These are phyloP conservation scores for Ciconia nigra DNA, from an alignment of 2,797 vertebrate species.

Conservation along the genomic window DNA sequence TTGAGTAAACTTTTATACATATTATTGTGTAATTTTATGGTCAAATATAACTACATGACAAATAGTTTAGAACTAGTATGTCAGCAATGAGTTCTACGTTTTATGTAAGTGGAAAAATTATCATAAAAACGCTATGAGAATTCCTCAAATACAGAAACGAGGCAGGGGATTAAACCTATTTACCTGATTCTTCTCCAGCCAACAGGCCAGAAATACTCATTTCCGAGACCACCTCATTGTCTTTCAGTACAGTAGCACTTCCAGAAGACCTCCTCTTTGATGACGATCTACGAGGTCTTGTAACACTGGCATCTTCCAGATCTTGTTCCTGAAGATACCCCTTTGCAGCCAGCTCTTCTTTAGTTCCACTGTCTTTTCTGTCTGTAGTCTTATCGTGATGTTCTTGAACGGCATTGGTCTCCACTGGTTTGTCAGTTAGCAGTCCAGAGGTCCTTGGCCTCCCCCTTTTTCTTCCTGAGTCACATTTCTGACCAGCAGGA, in stretches of 20 bases:
- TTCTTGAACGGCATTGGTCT: not conserved
- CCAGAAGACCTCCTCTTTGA: not conserved
- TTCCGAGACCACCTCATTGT: not conserved
- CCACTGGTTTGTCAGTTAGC: not conserved
- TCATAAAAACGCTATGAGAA: not conserved
- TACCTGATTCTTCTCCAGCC: slow-evolving; percentile 23
- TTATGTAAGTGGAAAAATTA: not conserved
- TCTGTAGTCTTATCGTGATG: rapidly evolving
- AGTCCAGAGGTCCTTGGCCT: not conserved
- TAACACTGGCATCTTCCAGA: not conserved
- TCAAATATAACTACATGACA: not conserved
- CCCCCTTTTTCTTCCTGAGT: not conserved
- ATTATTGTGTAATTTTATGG: not conserved
- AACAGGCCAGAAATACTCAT: not conserved
- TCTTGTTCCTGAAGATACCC: not conserved
- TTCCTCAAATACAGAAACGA: not conserved
- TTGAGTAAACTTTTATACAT: not conserved
- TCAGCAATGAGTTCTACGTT: not conserved
- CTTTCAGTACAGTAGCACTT: not conserved
- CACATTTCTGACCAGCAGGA: not conserved
- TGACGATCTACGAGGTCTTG: not conserved
- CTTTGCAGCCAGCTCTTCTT: not conserved
- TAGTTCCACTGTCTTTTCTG: not conserved
- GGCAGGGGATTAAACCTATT: not conserved
- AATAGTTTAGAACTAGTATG: not conserved